phyloP scores from a whole-genome alignment of 2,888 invertebrate species.

The Euzetes globulus region DNA sequence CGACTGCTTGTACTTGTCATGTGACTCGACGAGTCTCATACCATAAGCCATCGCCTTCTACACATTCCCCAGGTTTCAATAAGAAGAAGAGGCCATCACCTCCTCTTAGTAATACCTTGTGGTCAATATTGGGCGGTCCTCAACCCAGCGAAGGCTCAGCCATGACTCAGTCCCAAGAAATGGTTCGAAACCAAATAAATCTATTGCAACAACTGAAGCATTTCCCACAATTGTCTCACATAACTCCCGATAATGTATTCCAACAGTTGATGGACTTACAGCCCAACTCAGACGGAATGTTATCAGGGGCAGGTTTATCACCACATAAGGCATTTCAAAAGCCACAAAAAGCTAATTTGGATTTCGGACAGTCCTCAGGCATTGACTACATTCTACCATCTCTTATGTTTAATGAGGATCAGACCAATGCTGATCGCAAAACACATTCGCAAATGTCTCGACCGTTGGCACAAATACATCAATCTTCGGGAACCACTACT shows the following conservation, averaged over 20 bases:
- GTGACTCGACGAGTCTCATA: constrained; percentile 36
- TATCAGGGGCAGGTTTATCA: too few relatives aligned
- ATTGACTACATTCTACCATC: constrained; percentile 21
- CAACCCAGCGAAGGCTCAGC: neutral
- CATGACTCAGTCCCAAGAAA: constrained; percentile 33
- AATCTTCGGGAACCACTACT: neutral
- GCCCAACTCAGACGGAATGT: neutral
- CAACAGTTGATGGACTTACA: constrained; percentile 31
- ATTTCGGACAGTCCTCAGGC: neutral
- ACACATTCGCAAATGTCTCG: neutral
- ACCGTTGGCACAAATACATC: neutral
- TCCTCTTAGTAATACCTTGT: constrained; percentile 39
- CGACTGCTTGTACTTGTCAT: constrained; percentile 45
- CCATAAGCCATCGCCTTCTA: neutral
- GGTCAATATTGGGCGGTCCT: constrained; percentile 40
- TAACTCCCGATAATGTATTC: constrained; percentile 33
- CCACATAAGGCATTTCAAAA: neutral
- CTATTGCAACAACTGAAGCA: constrained; percentile 39
- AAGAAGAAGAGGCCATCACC: neutral
- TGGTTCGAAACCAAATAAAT: constrained; percentile 36
- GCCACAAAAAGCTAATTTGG: neutral
- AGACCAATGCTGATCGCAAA: neutral
- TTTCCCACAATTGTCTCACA: constrained; percentile 37
- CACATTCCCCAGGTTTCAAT: neutral
- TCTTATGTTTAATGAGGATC: constrained; percentile 25